Base-by-base conservation (phyloP, 2,113 vertebrate genomes). In the Percopsis transmontana region DNA sequence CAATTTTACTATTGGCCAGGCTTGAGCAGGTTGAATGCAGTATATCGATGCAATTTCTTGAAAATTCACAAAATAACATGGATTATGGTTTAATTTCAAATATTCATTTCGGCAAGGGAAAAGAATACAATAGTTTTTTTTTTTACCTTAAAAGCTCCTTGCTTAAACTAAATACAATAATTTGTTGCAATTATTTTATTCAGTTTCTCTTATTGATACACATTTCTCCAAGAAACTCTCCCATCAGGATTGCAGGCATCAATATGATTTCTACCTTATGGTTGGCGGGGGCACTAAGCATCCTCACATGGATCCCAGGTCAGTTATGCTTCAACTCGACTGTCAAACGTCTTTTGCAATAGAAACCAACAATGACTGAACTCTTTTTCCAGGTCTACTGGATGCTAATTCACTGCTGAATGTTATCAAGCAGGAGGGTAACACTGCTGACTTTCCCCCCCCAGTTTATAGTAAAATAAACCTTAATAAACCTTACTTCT, bases 331-430 rank as follows among this genome's bases (percentile, higher is more conserved):
- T 16, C 27, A 13, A 11, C 11, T 63, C 14, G n/a, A 48, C 24
- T 18, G 20, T 18, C 16, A 7, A 13, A n/a, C 57, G 27, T 55
- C 53, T n/a, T n/a, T 42, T 44, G 0, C 48, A 0, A 33, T 3
- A 8, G 0, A 27, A 19, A 48, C 16, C 14, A 23, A 19, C 19
- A 6, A 6, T 13, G 11, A 8, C 13, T 40, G 10, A 71, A 24
- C 70, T 10, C 18, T 70, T 41, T 21, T 54, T 72, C 5, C 65
- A 93, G 92, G 81, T 40, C 58, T 81, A 5, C 63, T 87, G 56
- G 89, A 91, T 40, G 86, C 87, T 39, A 92, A 91, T 63, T 91
- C 91, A 1, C 57, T 93, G 71, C 62, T 90, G 58, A 85, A 62
- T 18, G 1, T 47, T 65, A 80, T 93, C 18, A 68, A 76, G 68